Evolutionary conservation across 2,113 vertebrate species (phyloP).

Genomic region (Gulo gulo): DNA sequence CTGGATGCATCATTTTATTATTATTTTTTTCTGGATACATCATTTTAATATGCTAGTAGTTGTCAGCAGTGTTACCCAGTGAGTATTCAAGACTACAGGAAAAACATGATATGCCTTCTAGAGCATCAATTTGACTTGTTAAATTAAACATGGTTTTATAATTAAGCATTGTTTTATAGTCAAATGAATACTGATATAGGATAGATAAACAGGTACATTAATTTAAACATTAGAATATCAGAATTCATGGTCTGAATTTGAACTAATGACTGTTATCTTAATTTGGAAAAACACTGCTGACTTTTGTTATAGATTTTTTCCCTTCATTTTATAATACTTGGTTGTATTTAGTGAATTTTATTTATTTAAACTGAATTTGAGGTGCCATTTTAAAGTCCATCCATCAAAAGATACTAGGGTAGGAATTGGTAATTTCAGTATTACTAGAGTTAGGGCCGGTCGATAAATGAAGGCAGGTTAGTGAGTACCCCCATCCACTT

Average conservation of each 20-base stretch:
- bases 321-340: not conserved
- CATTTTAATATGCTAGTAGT: not conserved
- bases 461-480: not conserved
- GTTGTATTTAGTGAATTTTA: not conserved
- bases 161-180: not conserved
- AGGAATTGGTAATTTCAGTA: not conserved
- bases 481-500: not conserved
- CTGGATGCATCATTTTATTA: not conserved
- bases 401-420: not conserved
- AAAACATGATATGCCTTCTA: not conserved
- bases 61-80: not conserved
- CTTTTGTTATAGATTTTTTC: not conserved
- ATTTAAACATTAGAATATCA: not conserved
- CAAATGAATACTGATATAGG: not conserved
- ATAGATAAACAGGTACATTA: not conserved
- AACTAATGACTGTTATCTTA: not conserved
- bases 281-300: not conserved
- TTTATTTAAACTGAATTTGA: slow-evolving; percentile 32
- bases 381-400: not conserved
- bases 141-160: slow-evolving; percentile 3
- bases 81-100: not conserved
- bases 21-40: not conserved
- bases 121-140: not conserved
- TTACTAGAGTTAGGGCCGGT: not conserved
- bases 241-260: not conserved